phyloP scores from a whole-genome alignment of 2,888 invertebrate genomes.

The Drosophila subquinaria region DNA sequence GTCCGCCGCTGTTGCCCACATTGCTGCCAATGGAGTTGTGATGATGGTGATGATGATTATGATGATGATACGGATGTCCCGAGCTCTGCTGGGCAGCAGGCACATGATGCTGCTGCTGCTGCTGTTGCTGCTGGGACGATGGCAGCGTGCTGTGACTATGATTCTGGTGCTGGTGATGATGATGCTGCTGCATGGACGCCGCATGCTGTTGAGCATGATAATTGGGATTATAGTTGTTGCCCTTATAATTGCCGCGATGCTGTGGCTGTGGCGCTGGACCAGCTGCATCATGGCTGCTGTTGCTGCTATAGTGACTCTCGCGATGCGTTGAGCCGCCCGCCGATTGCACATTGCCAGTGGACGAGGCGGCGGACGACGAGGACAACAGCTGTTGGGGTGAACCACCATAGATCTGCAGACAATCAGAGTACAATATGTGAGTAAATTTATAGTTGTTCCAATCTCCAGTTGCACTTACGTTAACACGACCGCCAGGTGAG shows the following conservation, averaged over 20 bases:
- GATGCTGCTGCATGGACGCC: constrained; percentile 65
- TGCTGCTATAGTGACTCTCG: constrained; percentile 64
- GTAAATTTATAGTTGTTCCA: constrained; percentile 3
- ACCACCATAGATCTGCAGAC: constrained; percentile 70
- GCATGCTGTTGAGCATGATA: constrained; percentile 81
- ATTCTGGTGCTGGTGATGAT: constrained; percentile 56
- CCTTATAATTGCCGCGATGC: constrained; percentile 83
- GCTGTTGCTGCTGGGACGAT: constrained; percentile 66
- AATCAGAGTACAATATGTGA: constrained; percentile 14
- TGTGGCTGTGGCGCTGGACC: constrained; percentile 50
- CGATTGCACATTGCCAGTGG: constrained; percentile 63
- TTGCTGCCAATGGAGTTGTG: constrained; percentile 73
- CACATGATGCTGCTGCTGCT: constrained; percentile 65
- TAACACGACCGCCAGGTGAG: constrained; percentile 77
- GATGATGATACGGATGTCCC: constrained; percentile 60
- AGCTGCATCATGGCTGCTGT: constrained; percentile 67
- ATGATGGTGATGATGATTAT: constrained; percentile 55
- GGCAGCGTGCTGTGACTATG: constrained; percentile 55
- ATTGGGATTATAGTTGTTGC: constrained; percentile 83
- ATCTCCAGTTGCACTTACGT: constrained; percentile 54
- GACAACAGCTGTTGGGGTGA: constrained; percentile 71
- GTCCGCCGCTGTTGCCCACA: constrained; percentile 62
- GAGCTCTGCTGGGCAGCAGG: constrained; percentile 58
- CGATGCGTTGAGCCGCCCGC: constrained; percentile 64
- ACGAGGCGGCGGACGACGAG: constrained; percentile 58